phyloP scores from a whole-genome alignment of 2,113 vertebrate genomes.

The Melanostigma gelatinosum region DNA sequence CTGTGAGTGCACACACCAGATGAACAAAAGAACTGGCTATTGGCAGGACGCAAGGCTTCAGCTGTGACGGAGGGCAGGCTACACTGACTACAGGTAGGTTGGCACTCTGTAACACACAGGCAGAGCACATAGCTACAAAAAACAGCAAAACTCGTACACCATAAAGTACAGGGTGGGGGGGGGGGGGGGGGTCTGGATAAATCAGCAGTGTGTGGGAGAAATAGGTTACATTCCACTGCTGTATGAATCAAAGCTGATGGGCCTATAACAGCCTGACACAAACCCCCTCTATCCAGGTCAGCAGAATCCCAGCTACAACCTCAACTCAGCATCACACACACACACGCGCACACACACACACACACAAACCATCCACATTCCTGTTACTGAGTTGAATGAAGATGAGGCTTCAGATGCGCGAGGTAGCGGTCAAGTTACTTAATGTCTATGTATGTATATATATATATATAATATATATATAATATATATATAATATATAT shows the following conservation, averaged over 20 bases:
- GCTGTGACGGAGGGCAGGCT: too few species aligned
- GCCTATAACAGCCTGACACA: slow-evolving; percentile 35
- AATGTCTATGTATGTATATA: slow-evolving; percentile 24
- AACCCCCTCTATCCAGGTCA: slow-evolving; percentile 57
- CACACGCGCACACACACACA: slow-evolving; percentile 9
- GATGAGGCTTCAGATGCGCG: slow-evolving; percentile 5
- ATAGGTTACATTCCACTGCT: slow-evolving; percentile 57
- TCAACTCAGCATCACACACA: slow-evolving; percentile 26
- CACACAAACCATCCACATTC: slow-evolving; percentile 1
- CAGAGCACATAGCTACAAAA: neutral
- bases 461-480: too few species aligned
- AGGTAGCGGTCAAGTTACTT: slow-evolving; percentile 33
- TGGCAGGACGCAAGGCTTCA: too few species aligned
- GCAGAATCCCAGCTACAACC: slow-evolving; percentile 55
- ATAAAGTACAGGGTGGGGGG: neutral
- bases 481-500: too few species aligned
- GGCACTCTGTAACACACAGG: too few species aligned
- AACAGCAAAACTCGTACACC: slow-evolving; percentile 6
- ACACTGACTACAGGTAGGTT: too few species aligned
- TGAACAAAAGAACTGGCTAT: slow-evolving; percentile 41
- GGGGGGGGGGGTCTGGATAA: neutral
- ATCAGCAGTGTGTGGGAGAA: slow-evolving; percentile 22
- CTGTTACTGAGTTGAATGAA: slow-evolving; percentile 19
- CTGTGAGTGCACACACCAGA: neutral
- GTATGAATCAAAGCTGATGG: slow-evolving; percentile 41